Percentiles rank a stretch among this genome's conserved stretches.
Conservation (phyloP, 2,888 invertebrate genomes). For the Phorcus lineatus region DNA sequence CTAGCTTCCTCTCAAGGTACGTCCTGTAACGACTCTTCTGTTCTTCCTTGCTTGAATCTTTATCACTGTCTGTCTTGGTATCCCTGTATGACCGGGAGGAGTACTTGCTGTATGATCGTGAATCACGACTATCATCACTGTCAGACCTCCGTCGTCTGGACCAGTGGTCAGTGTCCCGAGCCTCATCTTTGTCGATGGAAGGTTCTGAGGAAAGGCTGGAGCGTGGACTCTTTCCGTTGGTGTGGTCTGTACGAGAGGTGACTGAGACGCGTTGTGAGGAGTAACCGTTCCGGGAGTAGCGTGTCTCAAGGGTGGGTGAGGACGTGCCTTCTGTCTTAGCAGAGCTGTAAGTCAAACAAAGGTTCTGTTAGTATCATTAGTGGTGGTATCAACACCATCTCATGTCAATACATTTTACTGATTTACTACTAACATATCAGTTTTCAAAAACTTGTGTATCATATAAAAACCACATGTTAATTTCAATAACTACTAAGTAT, state of each 20-base stretch:
- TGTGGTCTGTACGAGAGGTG: neutral
- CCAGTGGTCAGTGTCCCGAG: neutral
- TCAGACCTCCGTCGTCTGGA: neutral
- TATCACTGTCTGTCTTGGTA: constrained; percentile 23
- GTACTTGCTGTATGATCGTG: neutral
- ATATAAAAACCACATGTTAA: no score
- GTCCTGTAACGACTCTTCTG: neutral
- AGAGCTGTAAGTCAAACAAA: neutral
- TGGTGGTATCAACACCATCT: no score
- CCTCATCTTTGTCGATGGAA: constrained; percentile 3
- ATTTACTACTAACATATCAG: no score
- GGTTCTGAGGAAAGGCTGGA: constrained; percentile 26
- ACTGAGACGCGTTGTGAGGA: constrained; percentile 13
- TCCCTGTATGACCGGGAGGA: neutral
- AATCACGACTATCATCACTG: neutral
- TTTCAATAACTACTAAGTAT: no score
- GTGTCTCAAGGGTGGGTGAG: neutral
- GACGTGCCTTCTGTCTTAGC: constrained; percentile 13
- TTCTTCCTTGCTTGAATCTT: neutral
- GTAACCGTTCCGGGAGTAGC: neutral
- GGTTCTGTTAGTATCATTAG: no score
- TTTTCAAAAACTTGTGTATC: no score
- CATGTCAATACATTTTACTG: no score
- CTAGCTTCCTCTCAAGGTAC: neutral
- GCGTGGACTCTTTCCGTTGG: neutral